Base-by-base conservation (phyloP, 35 echinoderm and acorn worm species). In the Apostichopus parvimensis region DNA sequence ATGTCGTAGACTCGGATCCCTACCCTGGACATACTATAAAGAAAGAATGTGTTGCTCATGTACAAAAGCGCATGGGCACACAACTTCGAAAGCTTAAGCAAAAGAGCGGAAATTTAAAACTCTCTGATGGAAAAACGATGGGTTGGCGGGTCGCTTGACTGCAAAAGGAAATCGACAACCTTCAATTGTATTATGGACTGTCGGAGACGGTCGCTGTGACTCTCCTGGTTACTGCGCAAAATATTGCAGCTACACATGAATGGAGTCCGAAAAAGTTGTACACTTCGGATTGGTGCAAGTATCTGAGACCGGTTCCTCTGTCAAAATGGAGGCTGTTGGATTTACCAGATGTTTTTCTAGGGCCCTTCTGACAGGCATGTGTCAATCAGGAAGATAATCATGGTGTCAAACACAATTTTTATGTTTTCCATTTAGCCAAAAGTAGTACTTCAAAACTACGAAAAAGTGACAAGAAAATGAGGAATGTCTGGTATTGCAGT, bases 261-360 rank as follows among this genome's bases (percentile, higher is more conserved):
- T 87, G 24, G 24, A 25, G 24, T 25, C 24, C 24, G 24, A 25
- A 25, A 25, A 25, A 25, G 24, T 25, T 25, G 24, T 25, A 25
- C 24, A 25, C 24, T 25, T 25, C 24, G 24, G 24, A 25, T 25
- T 25, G 24, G 24, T 25, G 24, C 24, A 25, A 25, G 24, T 25
- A 25, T 25, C 24, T 25, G 24, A 25, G 24, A 25, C 24, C 24
- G 24, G 24, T 25, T 25, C 24, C 24, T 25, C 24, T 25, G 24
- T 25, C 24, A 25, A 25, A 25, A 25, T 95, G 92, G 88, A 93
- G 56, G 89, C 90, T 70, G 70, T 80, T 34, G 94, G 90, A 8
- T 92, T 85, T 45, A 25, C 24, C 24, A 25, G 55, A 75, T 62
- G 14, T 12, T 92, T 11, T 13, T 53, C 28, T 55, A 53, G 80